Conservation (phyloP, 2,888 invertebrate genomes). For the Euzetes globulus region DNA sequence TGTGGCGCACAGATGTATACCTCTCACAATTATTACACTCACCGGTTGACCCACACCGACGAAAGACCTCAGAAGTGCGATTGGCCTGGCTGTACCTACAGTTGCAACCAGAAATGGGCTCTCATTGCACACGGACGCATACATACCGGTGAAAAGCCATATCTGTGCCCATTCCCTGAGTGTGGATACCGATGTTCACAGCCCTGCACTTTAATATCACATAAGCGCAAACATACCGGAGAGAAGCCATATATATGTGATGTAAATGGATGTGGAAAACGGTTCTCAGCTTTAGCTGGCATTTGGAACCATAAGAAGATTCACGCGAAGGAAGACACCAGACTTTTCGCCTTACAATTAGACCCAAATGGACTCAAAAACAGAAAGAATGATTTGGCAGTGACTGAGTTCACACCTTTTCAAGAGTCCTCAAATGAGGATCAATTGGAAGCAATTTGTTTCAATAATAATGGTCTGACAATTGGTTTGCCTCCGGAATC, state of each 20-base stretch:
- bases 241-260: neutral
- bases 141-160: constrained; percentile 6
- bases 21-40: neutral
- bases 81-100: neutral
- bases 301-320: neutral
- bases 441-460: no score
- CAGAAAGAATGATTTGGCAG: no score
- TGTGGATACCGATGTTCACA: neutral
- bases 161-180: neutral
- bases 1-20: neutral
- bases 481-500: no score
- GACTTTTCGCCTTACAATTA: no score
- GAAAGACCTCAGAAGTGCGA: neutral
- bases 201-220: neutral
- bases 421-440: no score
- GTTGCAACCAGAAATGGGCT: no score
- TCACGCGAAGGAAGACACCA: no score
- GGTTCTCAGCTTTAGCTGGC: neutral
- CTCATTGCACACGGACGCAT: neutral
- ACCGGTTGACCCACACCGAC: neutral
- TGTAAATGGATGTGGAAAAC: neutral
- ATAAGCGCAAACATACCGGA: constrained; percentile 11
- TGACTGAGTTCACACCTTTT: no score
- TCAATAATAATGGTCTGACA: no score
- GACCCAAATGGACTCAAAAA: no score